Evolutionary conservation across 2,113 vertebrate species (phyloP).

Genomic region (Callorhinus ursinus): DNA sequence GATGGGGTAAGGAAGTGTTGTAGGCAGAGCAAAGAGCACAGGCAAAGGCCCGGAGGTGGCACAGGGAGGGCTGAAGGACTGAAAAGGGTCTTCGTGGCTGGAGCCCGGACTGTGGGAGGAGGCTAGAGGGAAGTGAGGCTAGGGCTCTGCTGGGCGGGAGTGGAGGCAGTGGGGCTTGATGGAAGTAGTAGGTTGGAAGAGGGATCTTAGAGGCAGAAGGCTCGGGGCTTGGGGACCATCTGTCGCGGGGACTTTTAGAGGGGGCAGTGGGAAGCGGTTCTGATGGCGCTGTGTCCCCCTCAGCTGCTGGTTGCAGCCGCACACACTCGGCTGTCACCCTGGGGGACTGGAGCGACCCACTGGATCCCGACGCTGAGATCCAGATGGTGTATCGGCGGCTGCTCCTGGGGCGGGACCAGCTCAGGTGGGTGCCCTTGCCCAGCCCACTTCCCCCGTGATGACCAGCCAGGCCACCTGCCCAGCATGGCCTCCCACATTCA

Average conservation of each 20-base stretch:
- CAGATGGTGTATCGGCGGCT: constrained; percentile 93
- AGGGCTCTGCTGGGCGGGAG: rapidly evolving
- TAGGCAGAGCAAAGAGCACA: not conserved
- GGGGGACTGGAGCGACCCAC: constrained; percentile 92
- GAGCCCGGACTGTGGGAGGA: not conserved
- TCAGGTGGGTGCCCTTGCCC: constrained; percentile 82
- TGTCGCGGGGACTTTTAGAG: not conserved
- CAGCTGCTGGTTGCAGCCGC: constrained; percentile 89
- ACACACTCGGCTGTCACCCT: constrained; percentile 93
- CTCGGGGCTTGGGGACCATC: not conserved
- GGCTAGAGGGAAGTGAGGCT: not conserved
- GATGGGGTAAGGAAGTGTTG: not conserved
- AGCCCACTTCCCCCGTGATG: rapidly evolving
- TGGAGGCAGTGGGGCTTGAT: not conserved
- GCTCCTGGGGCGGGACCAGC: constrained; percentile 88
- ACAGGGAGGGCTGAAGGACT: not conserved
- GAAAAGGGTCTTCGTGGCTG: not conserved
- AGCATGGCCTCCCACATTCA: rapidly evolving
- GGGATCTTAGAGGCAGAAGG: not conserved
- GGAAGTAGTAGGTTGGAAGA: not conserved
- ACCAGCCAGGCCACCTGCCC: not conserved
- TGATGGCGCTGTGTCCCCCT: not conserved
- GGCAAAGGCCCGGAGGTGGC: not conserved
- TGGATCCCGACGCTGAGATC: constrained; percentile 91
- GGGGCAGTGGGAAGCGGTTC: not conserved